Conservation (phyloP, 2,888 invertebrate species). For the Mamestra brassicae region DNA sequence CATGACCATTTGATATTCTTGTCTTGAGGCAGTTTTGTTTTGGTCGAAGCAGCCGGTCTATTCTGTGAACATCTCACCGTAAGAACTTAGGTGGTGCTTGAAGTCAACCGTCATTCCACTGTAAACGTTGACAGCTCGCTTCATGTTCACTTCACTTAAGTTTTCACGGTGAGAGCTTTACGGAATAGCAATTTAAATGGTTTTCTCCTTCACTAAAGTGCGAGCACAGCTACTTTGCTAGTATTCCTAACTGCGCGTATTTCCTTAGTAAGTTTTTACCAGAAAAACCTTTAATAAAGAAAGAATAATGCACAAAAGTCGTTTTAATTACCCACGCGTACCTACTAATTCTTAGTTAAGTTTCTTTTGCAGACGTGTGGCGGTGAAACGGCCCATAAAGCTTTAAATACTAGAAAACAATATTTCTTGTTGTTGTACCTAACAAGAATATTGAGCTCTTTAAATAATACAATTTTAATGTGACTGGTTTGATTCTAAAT, state of each 20-base stretch:
- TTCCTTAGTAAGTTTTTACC: slow-evolving; percentile 7
- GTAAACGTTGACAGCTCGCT: neutral
- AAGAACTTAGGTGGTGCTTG: too few species aligned
- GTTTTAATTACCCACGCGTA: neutral
- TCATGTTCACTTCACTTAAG: too few species aligned
- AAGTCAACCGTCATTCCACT: too few species aligned
- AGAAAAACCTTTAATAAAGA: neutral
- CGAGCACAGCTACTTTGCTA: too few species aligned
- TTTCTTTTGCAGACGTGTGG: neutral
- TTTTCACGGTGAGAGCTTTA: too few species aligned
- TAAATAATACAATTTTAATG: neutral
- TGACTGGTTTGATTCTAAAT: neutral
- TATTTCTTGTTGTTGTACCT: neutral
- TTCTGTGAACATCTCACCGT: too few species aligned
- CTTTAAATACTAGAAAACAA: neutral
- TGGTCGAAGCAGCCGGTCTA: neutral
- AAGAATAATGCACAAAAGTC: neutral
- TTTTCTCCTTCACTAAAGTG: neutral
- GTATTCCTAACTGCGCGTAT: neutral
- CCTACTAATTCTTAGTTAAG: neutral
- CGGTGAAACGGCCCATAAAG: too few species aligned
- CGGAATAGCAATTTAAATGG: neutral
- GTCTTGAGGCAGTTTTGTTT: neutral
- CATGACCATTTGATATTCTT: neutral
- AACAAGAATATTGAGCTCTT: neutral